Evolutionary conservation across 2,113 vertebrate genomes (phyloP), one percentile per base, ranked within the genome.

Genomic region (Cercocebus atys): DNA sequence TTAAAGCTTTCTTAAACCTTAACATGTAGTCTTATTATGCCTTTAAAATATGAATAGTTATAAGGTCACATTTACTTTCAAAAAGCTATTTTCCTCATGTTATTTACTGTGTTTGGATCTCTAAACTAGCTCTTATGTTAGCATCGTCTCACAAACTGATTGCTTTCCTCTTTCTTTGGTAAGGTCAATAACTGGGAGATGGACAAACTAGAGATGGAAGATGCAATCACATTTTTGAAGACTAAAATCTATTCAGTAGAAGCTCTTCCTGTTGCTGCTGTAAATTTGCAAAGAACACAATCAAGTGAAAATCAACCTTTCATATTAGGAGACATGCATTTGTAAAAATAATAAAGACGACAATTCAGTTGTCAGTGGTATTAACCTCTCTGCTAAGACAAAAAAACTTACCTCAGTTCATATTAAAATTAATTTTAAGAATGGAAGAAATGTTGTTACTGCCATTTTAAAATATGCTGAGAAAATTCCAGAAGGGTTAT

Each of bases 141-240:
- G 88, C 14, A 30, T 95, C 23, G 73, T 95, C 82, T 84, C 79
- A 61, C 73, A 47, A 91, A 98, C 47, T 98, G 64, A 98, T 73
- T 97, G 78, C 96, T 86, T 75, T 86, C 57, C 81, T 78, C 94
- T 78, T 94, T 98, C 52, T 82, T 73, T 68, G 73, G 23, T 43
- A 94, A 99, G 99, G 95, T 99, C 38, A 96, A 80, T 0, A 98
- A 98, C 79, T 98, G 97, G 86, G 98, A 99, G 90, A 98, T 99
- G 98, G 97, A 98, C 66, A 98, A 97, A 61, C 94, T 99, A 87
- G 97, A 98, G 43, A 96, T 98, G 38, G 96, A 99, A 18, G 82
- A 98, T 38, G 98, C 97, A 32, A 47, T 97, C 1, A 81, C 98
- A 8, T 96, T 98, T 95, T 97, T 99, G 79, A 99, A 98, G 98